Percentiles rank a stretch among this genome's conserved stretches.
These are phyloP conservation scores for Mungos mungo DNA, from an alignment of 2,113 vertebrate genomes.

Conservation along the genomic window DNA sequence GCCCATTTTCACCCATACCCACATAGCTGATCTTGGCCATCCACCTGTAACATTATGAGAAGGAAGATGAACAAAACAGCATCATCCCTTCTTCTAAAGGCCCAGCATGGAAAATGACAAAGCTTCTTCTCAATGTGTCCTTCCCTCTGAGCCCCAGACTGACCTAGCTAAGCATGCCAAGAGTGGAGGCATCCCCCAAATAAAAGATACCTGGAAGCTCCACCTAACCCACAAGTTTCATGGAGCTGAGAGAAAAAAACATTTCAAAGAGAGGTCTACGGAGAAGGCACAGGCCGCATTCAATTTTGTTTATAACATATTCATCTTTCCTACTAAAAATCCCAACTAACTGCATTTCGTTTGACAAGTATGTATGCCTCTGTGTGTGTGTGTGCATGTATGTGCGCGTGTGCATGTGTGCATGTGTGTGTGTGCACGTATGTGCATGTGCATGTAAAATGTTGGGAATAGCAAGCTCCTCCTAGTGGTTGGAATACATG, in stretches of 20 bases:
- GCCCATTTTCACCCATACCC: not conserved
- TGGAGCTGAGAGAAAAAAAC: not conserved
- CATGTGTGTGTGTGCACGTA: not conserved
- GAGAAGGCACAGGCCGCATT: not conserved
- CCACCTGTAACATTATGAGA: not conserved
- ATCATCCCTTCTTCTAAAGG: not conserved
- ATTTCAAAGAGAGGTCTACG: not conserved
- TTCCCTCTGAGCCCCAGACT: not conserved
- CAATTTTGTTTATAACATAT: not conserved
- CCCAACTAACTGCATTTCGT: not conserved
- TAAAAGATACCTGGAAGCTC: not conserved
- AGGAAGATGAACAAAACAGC: not conserved
- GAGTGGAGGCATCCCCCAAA: not conserved
- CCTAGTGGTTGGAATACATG: conserved; percentile 20
- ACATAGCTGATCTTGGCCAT: not conserved
- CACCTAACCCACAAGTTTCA: not conserved
- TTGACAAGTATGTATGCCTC: not conserved
- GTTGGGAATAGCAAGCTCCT: conserved; percentile 28
- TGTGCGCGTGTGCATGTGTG: not conserved
- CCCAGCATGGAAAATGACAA: not conserved
- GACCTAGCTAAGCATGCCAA: not conserved
- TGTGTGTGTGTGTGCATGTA: not conserved
- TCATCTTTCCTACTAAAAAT: not conserved
- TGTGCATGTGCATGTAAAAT: not conserved
- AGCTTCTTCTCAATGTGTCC: not conserved